A percentile compares a stretch with the other conserved stretches of the same genome.
Conservation (phyloP, 2,797 vertebrate genomes). For the Anableps anableps region DNA sequence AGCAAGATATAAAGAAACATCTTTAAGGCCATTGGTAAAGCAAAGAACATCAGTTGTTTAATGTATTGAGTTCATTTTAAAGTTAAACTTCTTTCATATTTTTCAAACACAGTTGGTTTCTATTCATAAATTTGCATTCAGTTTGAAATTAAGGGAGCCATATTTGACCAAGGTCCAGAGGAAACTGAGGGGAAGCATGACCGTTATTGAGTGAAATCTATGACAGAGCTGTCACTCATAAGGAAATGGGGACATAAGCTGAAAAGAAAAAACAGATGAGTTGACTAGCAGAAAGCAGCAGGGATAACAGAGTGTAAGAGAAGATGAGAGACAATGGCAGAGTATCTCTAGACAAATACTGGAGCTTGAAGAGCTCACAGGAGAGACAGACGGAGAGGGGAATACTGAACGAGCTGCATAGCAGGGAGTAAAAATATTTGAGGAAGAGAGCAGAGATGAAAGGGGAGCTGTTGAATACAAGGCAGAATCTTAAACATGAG, state of each 20-base stretch:
- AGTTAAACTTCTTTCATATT: constrained; percentile 10
- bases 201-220: constrained; percentile 30
- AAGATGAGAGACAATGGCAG: constrained; percentile 53
- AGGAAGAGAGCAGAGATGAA: constrained; percentile 56
- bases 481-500: constrained; percentile 14
- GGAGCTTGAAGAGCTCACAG: constrained; percentile 60
- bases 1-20: not conserved
- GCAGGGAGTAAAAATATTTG: constrained; percentile 55
- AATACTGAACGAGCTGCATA: constrained; percentile 33
- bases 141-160: constrained; percentile 28
- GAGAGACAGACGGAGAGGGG: constrained; percentile 51
- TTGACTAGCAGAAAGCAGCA: constrained; percentile 26
- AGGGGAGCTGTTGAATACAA: constrained; percentile 51
- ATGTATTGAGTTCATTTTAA: not conserved
- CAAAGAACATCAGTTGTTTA: not conserved
- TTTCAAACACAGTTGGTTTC: not conserved
- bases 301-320: constrained; percentile 32
- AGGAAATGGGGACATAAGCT: constrained; percentile 19
- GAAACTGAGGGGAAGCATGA: constrained; percentile 25
- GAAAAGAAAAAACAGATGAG: constrained; percentile 2
- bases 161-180: constrained; percentile 14
- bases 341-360: constrained; percentile 67
- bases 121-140: not conserved
- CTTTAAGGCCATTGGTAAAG: not conserved
- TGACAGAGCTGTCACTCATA: constrained; percentile 8